These are phyloP conservation scores for Neosilurus mollespiculum DNA, from an alignment of 2,797 vertebrate species.

Conservation along the genomic window DNA sequence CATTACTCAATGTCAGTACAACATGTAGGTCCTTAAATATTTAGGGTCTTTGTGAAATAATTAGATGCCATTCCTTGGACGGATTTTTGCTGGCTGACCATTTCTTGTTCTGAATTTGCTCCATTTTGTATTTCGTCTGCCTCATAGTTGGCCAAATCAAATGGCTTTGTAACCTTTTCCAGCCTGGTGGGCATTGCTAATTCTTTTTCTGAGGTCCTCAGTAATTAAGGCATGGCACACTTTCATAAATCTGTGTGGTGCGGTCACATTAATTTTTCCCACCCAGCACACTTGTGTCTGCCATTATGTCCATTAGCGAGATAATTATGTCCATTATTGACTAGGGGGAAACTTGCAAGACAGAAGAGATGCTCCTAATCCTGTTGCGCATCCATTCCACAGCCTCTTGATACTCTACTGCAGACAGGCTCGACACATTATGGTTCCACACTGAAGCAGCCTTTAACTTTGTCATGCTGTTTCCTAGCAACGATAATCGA, in stretches of 20 bases:
- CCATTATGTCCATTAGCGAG: background rate
- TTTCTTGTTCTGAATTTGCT: background rate
- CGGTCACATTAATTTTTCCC: background rate
- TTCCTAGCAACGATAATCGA: conserved; percentile 59
- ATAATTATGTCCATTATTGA: no score
- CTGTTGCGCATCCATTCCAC: conserved; percentile 25
- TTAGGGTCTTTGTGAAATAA: background rate
- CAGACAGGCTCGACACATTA: conserved; percentile 26
- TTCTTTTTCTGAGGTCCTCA: background rate
- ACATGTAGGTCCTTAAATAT: background rate
- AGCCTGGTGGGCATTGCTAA: background rate
- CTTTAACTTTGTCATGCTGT: conserved; percentile 55
- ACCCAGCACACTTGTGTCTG: background rate
- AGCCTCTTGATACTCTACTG: conserved; percentile 18
- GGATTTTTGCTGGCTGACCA: no score
- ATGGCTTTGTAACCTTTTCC: background rate
- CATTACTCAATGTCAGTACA: background rate
- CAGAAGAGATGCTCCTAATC: conserved; percentile 34
- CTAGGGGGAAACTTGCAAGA: background rate
- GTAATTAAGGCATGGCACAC: background rate
- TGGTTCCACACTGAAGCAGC: conserved; percentile 44
- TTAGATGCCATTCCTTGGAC: no score
- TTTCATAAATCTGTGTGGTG: background rate
- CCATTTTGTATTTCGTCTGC: background rate
- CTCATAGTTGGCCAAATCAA: background rate